Percentiles rank a stretch among this genome's conserved stretches.
These are phyloP conservation scores for Brachymystax lenok DNA, from an alignment of 2,797 vertebrate genomes.

Conservation along the genomic window DNA sequence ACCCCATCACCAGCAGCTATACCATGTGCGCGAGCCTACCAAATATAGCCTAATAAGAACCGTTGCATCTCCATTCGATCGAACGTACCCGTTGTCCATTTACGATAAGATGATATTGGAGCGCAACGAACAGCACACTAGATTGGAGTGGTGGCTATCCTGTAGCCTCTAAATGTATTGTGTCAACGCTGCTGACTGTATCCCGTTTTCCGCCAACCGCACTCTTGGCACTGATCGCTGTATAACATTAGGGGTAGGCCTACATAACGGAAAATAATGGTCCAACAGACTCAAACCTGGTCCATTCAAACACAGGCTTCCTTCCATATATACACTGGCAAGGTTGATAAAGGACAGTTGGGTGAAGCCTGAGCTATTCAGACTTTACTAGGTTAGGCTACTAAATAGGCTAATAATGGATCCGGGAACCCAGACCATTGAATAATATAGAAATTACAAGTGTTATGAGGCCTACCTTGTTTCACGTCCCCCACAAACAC, in stretches of 20 bases:
- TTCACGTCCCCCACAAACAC: constrained; percentile 58
- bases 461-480: constrained; percentile 61
- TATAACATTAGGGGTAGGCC: not conserved
- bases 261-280: not conserved
- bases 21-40: constrained; percentile 56
- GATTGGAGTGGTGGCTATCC: not conserved
- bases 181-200: constrained; percentile 4
- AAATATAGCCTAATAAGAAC: not conserved
- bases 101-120: not conserved
- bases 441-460: not conserved
- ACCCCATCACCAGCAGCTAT: constrained; percentile 31
- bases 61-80: not conserved
- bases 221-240: not conserved
- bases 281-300: not conserved
- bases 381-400: constrained; percentile 18
- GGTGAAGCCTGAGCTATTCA: constrained; percentile 16
- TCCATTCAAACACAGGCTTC: not conserved
- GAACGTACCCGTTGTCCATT: not conserved
- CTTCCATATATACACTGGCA: constrained; percentile 30
- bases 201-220: not conserved
- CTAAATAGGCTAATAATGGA: constrained; percentile 32
- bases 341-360: constrained; percentile 64
- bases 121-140: not conserved
- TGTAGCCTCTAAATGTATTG: not conserved
- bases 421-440: constrained; percentile 36